A percentile compares a stretch with the other conserved stretches of the same genome.
Conservation (phyloP, 1,140 invertebrate genomes). For the Saccostrea glomerata region DNA sequence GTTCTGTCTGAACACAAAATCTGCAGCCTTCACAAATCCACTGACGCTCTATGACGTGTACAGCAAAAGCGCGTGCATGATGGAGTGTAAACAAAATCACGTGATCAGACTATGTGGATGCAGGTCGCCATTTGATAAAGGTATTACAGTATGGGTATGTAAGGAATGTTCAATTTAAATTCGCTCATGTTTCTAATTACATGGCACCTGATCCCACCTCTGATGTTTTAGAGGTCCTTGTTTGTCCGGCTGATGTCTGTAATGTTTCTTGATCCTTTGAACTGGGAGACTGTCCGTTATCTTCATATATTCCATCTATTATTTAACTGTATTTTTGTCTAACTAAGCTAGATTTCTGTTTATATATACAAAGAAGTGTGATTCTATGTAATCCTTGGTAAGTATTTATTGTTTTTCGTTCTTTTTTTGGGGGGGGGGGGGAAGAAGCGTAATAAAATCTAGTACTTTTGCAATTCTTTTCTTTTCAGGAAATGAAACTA, state of each 20-base stretch:
- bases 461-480: background rate
- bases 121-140: slow-evolving; percentile 20
- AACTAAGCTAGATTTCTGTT: background rate
- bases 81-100: slow-evolving; percentile 50
- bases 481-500: slow-evolving; percentile 1
- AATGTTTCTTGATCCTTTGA: background rate
- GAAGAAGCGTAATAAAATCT: too few species aligned
- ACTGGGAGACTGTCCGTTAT: too few species aligned
- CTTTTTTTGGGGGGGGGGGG: too few species aligned
- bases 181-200: background rate
- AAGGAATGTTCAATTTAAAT: background rate
- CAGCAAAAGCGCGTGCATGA: slow-evolving; percentile 35
- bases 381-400: background rate
- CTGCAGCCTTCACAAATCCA: background rate
- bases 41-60: slow-evolving; percentile 46
- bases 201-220: background rate
- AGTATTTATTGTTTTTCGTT: too few species aligned
- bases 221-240: too few species aligned
- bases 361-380: background rate
- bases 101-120: slow-evolving; percentile 49
- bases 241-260: background rate
- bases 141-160: background rate
- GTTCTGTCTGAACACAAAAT: slow-evolving; percentile 46
- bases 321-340: background rate
- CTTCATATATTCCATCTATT: too few species aligned